Evolutionary conservation across 2,797 vertebrate genomes (phyloP), one percentile per base, ranked within the genome.

Genomic region (Hyperoplus immaculatus): DNA sequence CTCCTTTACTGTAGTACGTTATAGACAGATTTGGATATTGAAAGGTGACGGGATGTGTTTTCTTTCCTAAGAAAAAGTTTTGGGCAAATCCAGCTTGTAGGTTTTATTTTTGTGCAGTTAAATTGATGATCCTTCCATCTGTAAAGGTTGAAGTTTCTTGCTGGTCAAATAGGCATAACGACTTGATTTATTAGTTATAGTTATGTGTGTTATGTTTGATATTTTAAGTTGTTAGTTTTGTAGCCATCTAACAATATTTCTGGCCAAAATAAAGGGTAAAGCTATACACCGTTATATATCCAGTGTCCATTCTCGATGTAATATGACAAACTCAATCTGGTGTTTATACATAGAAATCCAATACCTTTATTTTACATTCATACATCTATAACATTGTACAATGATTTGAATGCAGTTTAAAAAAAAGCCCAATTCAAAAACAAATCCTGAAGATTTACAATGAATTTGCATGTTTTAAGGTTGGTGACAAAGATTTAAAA

Each of bases 281-380:
- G 38, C 47, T 8, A 29, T 15, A n/a, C 6, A 0, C 14, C 50
- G 0, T 0, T 43, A 12, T 57, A 64, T 56, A 70, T 57, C 9
- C 8, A 16, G 15, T 8, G 1, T 15, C 14, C 5, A 4, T 47
- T 54, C 53, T 59, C 18, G 13, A 13, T 59, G 55, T 43, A 43
- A 64, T 3, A 61, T 13, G 21, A 84, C 57, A 69, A 70, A 83
- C 49, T 21, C 29, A 65, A 55, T 77, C 77, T 1, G 6, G 36
- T 70, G 67, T 87, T 84, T 69, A 88, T 90, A 94, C 92, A 95
- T 90, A 88, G 42, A 84, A 92, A 87, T 87, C 89, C 93, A 96
- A 93, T 96, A 97, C 96, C 96, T 99, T 98, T 98, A 98, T 98
- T 99, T 97, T 97, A 97, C 97, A 97, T 98, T 98, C 98, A 96